Conservation (phyloP, 2,888 invertebrate genomes). For the Pammene aurita region DNA sequence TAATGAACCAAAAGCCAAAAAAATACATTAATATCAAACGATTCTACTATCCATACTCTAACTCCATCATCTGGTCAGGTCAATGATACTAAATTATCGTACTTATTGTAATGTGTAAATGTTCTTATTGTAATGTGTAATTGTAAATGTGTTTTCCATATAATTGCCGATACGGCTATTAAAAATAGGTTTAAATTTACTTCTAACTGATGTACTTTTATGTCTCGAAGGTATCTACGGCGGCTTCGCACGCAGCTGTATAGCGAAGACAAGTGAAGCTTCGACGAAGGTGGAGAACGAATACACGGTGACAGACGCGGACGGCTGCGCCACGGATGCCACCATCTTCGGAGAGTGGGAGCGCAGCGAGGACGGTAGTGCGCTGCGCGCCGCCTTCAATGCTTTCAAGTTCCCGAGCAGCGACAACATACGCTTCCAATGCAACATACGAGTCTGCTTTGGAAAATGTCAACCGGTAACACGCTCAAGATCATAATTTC, state of each 20-base stretch:
- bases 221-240: constrained; percentile 90
- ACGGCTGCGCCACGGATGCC: constrained; percentile 96
- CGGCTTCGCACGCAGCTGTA: constrained; percentile 95
- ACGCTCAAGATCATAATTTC: background rate
- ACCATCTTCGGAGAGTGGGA: constrained; percentile 97
- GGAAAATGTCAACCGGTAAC: constrained; percentile 96
- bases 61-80: no score
- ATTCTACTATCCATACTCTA: no score
- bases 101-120: no score
- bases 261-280: constrained; percentile 95
- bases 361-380: constrained; percentile 92
- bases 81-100: background rate
- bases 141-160: no score
- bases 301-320: constrained; percentile 95
- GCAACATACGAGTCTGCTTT: constrained; percentile 97
- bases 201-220: background rate
- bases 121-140: no score
- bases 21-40: no score
- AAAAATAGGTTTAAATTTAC: no score
- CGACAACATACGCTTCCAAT: constrained; percentile 97
- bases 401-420: constrained; percentile 98
- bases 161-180: no score
- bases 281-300: constrained; percentile 91
- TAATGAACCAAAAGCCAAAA: no score
- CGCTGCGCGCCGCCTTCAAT: constrained; percentile 93